Evolutionary conservation across 2,888 invertebrate species (phyloP), one percentile per base, ranked within the genome.

Genomic region (Synergus umbraculus): DNA sequence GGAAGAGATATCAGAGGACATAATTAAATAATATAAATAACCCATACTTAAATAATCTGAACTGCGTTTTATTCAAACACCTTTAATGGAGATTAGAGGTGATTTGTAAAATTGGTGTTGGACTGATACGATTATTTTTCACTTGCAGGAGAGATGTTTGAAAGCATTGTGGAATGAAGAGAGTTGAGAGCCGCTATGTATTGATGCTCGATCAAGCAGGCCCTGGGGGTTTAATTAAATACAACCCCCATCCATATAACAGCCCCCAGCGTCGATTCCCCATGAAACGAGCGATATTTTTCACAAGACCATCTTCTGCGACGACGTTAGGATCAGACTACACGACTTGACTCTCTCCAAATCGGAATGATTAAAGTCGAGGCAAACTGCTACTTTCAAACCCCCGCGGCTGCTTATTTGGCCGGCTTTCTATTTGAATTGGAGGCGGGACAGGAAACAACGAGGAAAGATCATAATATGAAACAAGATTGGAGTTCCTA

Each of bases 181-280:
- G 84, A 79, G 84, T 88, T 89, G 90, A 90, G 91, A 89, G 88
- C 89, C 90, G 85, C 87, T 87, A 86, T 86, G 89, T 92, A 92
- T 92, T 91, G 91, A 91, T 91, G 91, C 89, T 87, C 90, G 91
- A 91, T 92, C 90, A 88, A 89, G 87, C 89, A 89, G 87, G 88
- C 90, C 89, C 89, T 85, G 86, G 88, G 90, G 91, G 89, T 91
- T 91, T 92, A 91, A 92, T 92, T 92, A 91, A 91, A 91, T 91
- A 91, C 90, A 90, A 87, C 86, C 88, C 87, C 85, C 88, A 81
- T 85, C 84, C 85, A 83, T 81, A 79, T 82, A 77, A 76, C 81
- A 79, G 66, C 81, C 66, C 79, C 80, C 79, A 63, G 54, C 67
- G 80, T 77, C 79, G 78, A 83, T 83, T 84, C 82, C 73, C 81